These are phyloP conservation scores for Chrysopilus asiliformis DNA, from an alignment of 2,888 invertebrate species.

Conservation along the genomic window DNA sequence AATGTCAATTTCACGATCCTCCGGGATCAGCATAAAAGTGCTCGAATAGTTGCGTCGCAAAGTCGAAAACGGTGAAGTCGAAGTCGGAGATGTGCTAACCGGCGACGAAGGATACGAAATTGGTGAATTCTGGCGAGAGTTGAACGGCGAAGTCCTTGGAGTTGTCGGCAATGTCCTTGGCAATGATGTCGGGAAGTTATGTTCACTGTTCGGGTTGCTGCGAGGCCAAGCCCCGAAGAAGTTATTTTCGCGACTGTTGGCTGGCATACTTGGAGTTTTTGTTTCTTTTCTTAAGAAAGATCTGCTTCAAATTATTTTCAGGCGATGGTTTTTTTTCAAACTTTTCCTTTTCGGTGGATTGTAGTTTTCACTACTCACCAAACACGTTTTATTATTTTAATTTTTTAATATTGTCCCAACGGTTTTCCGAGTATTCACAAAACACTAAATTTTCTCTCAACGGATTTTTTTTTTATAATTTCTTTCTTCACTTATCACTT, in stretches of 20 bases:
- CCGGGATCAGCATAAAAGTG: slow-evolving; percentile 44
- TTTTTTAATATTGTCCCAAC: too few species aligned
- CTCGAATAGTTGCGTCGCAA: slow-evolving; percentile 43
- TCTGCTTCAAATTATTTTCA: too few species aligned
- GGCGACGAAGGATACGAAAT: slow-evolving; percentile 28
- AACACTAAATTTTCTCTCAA: too few species aligned
- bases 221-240: slow-evolving; percentile 14
- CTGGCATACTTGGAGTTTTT: too few species aligned
- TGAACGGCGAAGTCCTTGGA: slow-evolving; percentile 12
- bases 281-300: too few species aligned
- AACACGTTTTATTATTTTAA: too few species aligned
- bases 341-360: too few species aligned
- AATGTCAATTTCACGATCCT: slow-evolving; percentile 41
- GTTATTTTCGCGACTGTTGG: slow-evolving; percentile 11
- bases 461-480: too few species aligned
- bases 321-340: too few species aligned
- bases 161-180: slow-evolving; percentile 10
- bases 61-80: slow-evolving; percentile 45
- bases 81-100: slow-evolving; percentile 38
- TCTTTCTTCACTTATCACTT: too few species aligned
- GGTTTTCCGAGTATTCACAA: too few species aligned
- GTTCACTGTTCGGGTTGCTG: slow-evolving; percentile 9
- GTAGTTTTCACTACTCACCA: too few species aligned
- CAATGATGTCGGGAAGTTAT: background rate
- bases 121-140: slow-evolving; percentile 14